Conservation (phyloP, 64 coral and sea anemone species). For the Actinia tenebrosa region DNA sequence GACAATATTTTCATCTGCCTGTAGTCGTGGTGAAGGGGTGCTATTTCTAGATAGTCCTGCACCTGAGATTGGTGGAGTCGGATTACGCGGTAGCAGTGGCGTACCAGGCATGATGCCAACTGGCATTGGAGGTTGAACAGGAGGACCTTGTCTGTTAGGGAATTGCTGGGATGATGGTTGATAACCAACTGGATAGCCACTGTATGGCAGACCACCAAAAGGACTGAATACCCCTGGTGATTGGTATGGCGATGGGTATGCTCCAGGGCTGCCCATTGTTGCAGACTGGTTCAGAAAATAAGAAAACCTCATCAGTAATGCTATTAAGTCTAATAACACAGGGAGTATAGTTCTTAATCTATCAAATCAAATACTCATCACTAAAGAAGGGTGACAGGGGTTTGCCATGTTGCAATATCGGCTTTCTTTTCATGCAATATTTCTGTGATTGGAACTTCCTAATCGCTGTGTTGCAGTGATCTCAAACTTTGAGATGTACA, state of each 20-base stretch:
- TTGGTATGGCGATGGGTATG: constrained; percentile 43
- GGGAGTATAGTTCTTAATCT: too few relatives aligned
- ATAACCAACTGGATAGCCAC: constrained; percentile 1
- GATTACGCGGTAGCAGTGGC: constrained; percentile 50
- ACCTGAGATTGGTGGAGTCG: constrained; percentile 54
- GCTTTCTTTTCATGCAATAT: too few relatives aligned
- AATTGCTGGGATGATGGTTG: background rate
- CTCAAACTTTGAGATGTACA: too few relatives aligned
- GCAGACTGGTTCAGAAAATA: constrained; percentile 24
- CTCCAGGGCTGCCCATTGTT: constrained; percentile 52
- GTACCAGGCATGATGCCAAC: constrained; percentile 38
- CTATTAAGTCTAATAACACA: background rate
- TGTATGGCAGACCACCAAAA: constrained; percentile 9
- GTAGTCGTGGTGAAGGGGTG: constrained; percentile 68
- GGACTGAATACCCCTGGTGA: constrained; percentile 38
- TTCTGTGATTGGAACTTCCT: too few relatives aligned
- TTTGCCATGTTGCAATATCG: too few relatives aligned
- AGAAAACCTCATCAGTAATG: background rate
- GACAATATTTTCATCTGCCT: background rate
- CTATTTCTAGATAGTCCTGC: constrained; percentile 41
- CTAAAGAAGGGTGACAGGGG: too few relatives aligned
- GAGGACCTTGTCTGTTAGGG: constrained; percentile 21
- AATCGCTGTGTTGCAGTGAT: too few relatives aligned
- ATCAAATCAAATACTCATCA: too few relatives aligned
- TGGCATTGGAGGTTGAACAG: constrained; percentile 29